Evolutionary conservation across 2,888 invertebrate genomes (phyloP).

Genomic region (Acrobasis suavella): DNA sequence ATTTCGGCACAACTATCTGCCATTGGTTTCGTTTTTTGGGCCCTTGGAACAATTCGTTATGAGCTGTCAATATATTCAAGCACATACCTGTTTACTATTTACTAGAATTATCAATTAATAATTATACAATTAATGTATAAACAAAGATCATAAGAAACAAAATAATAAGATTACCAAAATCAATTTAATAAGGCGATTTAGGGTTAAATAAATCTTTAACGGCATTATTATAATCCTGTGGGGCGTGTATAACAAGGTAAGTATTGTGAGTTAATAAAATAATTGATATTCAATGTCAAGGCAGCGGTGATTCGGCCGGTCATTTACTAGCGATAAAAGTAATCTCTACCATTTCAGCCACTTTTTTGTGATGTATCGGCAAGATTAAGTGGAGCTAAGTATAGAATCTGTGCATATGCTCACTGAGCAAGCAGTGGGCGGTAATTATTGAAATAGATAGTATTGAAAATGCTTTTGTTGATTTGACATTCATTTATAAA

Average conservation of each 20-base stretch:
- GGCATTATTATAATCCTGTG: background rate
- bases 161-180: conserved; percentile 1
- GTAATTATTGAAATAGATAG: too few relatives aligned
- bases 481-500: too few relatives aligned
- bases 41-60: too few relatives aligned
- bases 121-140: too few relatives aligned
- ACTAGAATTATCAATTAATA: background rate
- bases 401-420: too few relatives aligned
- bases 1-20: too few relatives aligned
- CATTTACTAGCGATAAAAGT: background rate
- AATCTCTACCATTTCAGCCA: background rate
- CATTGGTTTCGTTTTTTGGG: too few relatives aligned
- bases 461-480: too few relatives aligned
- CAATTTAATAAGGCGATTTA: background rate
- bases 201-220: background rate
- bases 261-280: background rate
- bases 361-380: too few relatives aligned
- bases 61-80: too few relatives aligned
- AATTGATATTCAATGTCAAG: background rate
- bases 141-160: background rate
- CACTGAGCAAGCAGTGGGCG: too few relatives aligned
- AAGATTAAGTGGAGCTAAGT: too few relatives aligned
- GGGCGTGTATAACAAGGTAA: background rate
- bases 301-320: conserved; percentile 1
- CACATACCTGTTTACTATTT: background rate